Conservation (phyloP, 1,140 invertebrate species). For the Charaxes varanes region DNA sequence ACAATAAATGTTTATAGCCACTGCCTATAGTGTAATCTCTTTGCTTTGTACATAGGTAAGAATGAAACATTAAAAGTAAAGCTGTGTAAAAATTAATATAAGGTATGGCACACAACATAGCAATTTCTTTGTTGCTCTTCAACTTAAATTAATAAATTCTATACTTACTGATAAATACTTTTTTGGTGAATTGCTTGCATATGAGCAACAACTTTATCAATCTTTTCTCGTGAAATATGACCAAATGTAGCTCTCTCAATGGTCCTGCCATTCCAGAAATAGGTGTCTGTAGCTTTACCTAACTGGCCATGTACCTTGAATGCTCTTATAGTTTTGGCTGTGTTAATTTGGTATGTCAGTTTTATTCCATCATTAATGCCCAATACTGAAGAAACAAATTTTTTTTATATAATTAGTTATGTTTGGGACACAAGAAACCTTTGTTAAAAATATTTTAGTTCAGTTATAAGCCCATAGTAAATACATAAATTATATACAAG, state of each 20-base stretch:
- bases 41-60: too few species aligned
- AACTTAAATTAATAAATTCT: too few species aligned
- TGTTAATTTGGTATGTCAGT: constrained; percentile 73
- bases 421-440: too few species aligned
- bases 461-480: too few species aligned
- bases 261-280: constrained; percentile 82
- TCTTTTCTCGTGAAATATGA: constrained; percentile 78
- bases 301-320: constrained; percentile 87
- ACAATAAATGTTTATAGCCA: too few species aligned
- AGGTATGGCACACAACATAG: too few species aligned
- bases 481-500: too few species aligned
- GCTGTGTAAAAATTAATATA: too few species aligned
- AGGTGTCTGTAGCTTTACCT: constrained; percentile 85
- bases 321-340: constrained; percentile 75
- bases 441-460: too few species aligned
- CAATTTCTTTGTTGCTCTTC: too few species aligned
- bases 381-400: constrained; percentile 73
- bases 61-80: too few species aligned
- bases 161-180: constrained; percentile 87
- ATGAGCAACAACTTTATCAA: constrained; percentile 83
- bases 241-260: constrained; percentile 82
- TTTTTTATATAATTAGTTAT: neutral
- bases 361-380: constrained; percentile 81
- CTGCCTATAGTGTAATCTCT: too few species aligned
- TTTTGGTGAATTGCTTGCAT: constrained; percentile 89